Evolutionary conservation across 2,797 vertebrate species (phyloP), one percentile per base, ranked within the genome.

Genomic region (Knipowitschia caucasica): DNA sequence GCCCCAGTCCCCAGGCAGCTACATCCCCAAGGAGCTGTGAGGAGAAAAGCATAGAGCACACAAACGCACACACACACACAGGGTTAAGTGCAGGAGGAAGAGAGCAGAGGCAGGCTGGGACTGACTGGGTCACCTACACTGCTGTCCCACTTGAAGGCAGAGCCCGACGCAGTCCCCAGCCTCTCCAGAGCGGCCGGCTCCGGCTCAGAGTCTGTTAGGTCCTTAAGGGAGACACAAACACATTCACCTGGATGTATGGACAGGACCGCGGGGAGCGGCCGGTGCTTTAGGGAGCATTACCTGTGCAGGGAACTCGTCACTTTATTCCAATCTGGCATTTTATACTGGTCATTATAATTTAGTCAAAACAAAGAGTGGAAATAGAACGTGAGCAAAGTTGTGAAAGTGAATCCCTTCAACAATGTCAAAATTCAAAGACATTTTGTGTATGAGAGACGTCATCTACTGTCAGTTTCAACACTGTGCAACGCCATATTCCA

Each of bases 101-200:
- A 77, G 85, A 75, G 67, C 71, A 77, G 8, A 71, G 77, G 67
- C 71, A 73, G 70, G 69, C 69, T 78, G 69, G 67, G 57, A 63
- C 30, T 33, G 57, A 63, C 30, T 33, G 27, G 38, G 84, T 87
- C 84, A 36, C 92, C 94, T 78, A 93, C 93, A 23, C 93, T 93
- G 18, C 92, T 94, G 61, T 95, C 94, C 96, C 96, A 98, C 84
- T 96, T 96, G 92, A 97, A 97, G 59, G 92, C 91, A 60, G 94
- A 91, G 78, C 92, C 92, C 30, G 94, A 91, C 89, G 92, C 94
- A 51, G 92, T 88, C 87, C 94, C 93, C 86, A 95, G 89, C 68
- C 94, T 93, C 88, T 96, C 95, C 83, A 94, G 87, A 68, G 93
- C 93, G 79, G 94, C 97, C 14, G 95, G 93, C 83, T 98, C 96